phyloP scores from a whole-genome alignment of 2,113 vertebrate genomes.

The Mellivora capensis region DNA sequence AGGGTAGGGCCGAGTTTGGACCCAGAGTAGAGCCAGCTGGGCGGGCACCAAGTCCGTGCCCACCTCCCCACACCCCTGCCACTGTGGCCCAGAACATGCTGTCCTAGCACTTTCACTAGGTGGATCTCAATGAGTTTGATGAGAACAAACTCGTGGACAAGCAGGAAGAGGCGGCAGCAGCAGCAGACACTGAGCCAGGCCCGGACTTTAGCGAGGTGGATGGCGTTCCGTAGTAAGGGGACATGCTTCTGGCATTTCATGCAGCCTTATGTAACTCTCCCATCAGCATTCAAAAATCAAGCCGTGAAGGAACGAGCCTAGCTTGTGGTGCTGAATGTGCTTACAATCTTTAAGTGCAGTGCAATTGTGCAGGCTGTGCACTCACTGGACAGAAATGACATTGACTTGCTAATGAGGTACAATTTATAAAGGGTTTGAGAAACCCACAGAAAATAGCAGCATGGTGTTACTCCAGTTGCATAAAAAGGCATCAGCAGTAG shows the following conservation, averaged over 20 bases:
- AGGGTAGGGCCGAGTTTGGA: neutral
- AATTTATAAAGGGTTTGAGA: conserved; percentile 94
- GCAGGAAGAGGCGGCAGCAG: conserved; percentile 84
- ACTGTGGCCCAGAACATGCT: conserved; percentile 85
- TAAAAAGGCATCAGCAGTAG: conserved; percentile 91
- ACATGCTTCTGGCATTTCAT: conserved; percentile 87
- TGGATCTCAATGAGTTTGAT: conserved; percentile 90
- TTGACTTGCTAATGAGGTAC: conserved; percentile 94
- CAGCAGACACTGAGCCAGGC: conserved; percentile 82
- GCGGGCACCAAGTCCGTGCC: neutral
- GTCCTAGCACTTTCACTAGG: conserved; percentile 86
- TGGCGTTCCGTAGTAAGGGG: conserved; percentile 88
- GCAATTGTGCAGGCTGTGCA: conserved; percentile 91
- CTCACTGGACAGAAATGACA: conserved; percentile 87
- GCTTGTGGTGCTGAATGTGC: conserved; percentile 87
- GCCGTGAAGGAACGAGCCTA: conserved; percentile 89
- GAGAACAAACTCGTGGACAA: conserved; percentile 91
- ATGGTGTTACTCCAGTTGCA: conserved; percentile 92
- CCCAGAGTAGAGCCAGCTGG: neutral
- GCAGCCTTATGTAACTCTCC: conserved; percentile 85
- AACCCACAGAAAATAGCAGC: conserved; percentile 92
- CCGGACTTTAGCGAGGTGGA: conserved; percentile 88
- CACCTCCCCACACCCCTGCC: conserved; percentile 46
- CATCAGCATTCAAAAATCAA: conserved; percentile 81
- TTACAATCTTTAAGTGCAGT: conserved; percentile 89